These are phyloP conservation scores for Ganaspis sp. DNA, from an alignment of 1,140 invertebrate species.

Conservation along the genomic window DNA sequence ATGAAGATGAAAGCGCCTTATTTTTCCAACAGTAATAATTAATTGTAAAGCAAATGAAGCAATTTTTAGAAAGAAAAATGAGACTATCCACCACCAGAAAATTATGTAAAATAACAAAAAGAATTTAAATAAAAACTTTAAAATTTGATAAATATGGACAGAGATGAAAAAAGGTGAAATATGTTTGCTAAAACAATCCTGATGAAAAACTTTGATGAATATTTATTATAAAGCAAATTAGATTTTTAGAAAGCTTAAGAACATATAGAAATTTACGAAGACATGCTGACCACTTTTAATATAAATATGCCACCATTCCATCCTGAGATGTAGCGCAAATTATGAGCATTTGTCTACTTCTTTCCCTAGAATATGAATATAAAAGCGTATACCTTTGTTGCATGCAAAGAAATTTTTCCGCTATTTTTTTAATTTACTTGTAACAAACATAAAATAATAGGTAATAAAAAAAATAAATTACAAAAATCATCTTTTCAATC, in stretches of 20 bases:
- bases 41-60: neutral
- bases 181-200: conserved; percentile 43
- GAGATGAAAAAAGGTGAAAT: neutral
- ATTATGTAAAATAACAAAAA: too few species aligned
- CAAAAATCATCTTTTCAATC: conserved; percentile 37
- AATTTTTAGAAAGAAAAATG: neutral
- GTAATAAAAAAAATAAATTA: too few species aligned
- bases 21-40: neutral
- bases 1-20: neutral
- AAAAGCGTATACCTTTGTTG: conserved; percentile 62
- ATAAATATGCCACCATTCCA: conserved; percentile 60
- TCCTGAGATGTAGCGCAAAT: conserved; percentile 66
- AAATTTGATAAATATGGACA: too few species aligned
- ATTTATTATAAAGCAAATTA: conserved; percentile 11
- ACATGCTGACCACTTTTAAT: conserved; percentile 70
- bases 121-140: too few species aligned
- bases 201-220: neutral
- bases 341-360: conserved; percentile 70
- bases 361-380: conserved; percentile 73
- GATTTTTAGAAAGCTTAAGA: conserved; percentile 33
- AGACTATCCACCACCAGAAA: neutral
- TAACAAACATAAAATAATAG: too few species aligned
- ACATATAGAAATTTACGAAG: conserved; percentile 47
- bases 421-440: neutral
- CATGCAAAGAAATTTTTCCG: conserved; percentile 61